These are phyloP conservation scores for Mizuhopecten yessoensis DNA, from an alignment of 1,140 invertebrate genomes.

Conservation along the genomic window DNA sequence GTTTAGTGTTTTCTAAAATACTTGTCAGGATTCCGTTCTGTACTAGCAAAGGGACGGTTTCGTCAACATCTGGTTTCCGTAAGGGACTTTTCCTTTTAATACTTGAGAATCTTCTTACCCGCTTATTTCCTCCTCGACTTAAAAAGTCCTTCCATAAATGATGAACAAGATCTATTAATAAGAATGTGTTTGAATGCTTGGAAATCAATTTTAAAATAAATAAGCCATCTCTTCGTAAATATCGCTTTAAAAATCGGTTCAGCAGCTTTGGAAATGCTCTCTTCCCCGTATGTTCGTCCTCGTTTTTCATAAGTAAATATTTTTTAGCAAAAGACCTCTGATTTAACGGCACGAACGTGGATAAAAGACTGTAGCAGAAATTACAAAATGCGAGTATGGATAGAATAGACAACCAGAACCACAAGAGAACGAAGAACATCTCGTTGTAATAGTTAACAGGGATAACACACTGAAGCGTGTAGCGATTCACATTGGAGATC, in stretches of 20 bases:
- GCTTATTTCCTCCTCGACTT: background rate
- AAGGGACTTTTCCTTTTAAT: background rate
- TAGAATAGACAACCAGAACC: conserved; percentile 77
- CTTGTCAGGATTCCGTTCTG: background rate
- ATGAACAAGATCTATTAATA: conserved; percentile 76
- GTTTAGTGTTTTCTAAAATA: background rate
- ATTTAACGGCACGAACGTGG: conserved; percentile 72
- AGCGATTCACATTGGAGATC: conserved; percentile 79
- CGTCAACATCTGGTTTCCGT: background rate
- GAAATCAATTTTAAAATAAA: conserved; percentile 77
- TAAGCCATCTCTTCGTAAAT: conserved; percentile 77
- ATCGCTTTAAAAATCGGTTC: conserved; percentile 71
- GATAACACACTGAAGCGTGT: conserved; percentile 84
- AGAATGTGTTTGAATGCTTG: conserved; percentile 79
- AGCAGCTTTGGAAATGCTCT: conserved; percentile 69
- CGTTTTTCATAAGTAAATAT: conserved; percentile 80
- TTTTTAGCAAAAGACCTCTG: conserved; percentile 78
- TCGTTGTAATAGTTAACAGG: conserved; percentile 86
- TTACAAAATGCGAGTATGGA: conserved; percentile 82
- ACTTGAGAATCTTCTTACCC: background rate
- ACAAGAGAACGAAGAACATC: conserved; percentile 84
- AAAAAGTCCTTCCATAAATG: conserved; percentile 71
- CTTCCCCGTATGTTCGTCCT: conserved; percentile 63
- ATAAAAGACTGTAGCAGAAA: conserved; percentile 76
- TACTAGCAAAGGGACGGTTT: background rate